Evolutionary conservation across 1,140 invertebrate species (phyloP), one percentile per base, ranked within the genome.

Genomic region (Oryzaephilus surinamensis): DNA sequence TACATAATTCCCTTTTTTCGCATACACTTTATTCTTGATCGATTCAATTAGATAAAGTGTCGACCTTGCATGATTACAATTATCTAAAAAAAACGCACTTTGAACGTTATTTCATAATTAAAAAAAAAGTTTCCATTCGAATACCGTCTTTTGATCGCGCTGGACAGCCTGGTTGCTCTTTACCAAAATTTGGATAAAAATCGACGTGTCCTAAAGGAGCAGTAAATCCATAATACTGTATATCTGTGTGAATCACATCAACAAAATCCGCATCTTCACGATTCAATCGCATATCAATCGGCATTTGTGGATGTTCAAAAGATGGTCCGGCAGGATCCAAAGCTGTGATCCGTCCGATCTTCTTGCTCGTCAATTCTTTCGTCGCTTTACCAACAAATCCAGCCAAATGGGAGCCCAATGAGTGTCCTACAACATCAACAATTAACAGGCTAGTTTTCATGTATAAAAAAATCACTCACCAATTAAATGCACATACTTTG

Each of bases 171-270:
- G 71, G 71, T 51, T 76, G 73, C 2, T 46, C 50, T 6, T 54
- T 56, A 2, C 53, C 52, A 6, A 79, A 80, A 57, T 87, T 87
- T 0, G 80, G 79, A 54, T 75, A 87, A 65, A 87, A 85, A 59
- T 87, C 84, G 5, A 65, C 71, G 50, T 79, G 67, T 6, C 81
- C 79, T 3, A 81, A 48, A 0, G 76, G 57, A 48, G 52, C 51
- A 36, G 48, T 61, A 54, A 63, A 66, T 50, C 65, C 67, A 61
- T 57, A 66, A 55, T 50, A 62, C 1, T 66, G 70, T 26, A 61
- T 68, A 38, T 75, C 74, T 0, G 74, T 81, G 54, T 96, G 90
- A 35, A 94, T 81, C 4, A 91, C 77, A 58, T 94, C 91, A 6
- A 95, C 89, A 57, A 93, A 92, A 3, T 66, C 51, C 0, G 90